Conservation (phyloP, 2,113 vertebrate genomes). For the Cichladusa arquata region DNA sequence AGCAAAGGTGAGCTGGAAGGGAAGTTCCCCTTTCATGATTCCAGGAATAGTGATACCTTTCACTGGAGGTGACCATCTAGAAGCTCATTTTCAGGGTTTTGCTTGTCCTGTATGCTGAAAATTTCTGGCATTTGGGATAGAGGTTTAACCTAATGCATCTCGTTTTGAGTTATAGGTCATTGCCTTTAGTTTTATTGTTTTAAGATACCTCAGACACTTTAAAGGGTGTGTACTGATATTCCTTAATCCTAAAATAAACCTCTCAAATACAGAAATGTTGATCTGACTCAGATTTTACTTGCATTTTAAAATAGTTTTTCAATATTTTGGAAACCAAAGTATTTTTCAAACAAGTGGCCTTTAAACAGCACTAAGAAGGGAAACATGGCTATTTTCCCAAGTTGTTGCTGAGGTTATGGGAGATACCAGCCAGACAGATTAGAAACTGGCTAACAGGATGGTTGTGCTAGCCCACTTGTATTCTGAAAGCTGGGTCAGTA, state of each 20-base stretch:
- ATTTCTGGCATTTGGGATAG: neutral
- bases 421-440: neutral
- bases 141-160: neutral
- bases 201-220: neutral
- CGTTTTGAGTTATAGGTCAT: neutral
- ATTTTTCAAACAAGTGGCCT: neutral
- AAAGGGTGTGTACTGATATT: neutral
- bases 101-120: rapidly evolving
- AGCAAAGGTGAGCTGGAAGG: neutral
- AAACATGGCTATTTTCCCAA: neutral
- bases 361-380: neutral
- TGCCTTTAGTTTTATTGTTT: neutral
- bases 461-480: neutral
- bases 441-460: neutral
- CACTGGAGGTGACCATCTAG: rapidly evolving
- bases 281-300: neutral
- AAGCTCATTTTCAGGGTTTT: neutral
- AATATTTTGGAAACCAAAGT: neutral
- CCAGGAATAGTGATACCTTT: neutral
- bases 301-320: constrained; percentile 11
- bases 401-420: neutral
- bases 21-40: neutral
- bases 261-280: neutral
- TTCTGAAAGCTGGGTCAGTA: constrained; percentile 28
- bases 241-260: neutral